Evolutionary conservation across 2,113 vertebrate species (phyloP).

Genomic region (Lepidothrix coronata): DNA sequence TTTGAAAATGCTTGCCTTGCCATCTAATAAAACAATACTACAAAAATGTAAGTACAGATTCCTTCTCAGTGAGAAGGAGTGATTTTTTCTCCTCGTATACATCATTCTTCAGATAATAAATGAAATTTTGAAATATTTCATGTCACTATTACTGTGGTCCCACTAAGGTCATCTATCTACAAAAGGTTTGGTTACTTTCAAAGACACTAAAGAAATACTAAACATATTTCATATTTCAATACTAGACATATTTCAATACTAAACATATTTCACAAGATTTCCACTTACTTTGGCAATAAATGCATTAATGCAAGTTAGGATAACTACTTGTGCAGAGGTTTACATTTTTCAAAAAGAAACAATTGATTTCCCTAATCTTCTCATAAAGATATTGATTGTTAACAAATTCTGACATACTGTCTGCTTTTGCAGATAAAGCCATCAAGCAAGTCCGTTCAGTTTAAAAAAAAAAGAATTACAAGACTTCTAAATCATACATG

Average conservation of each 20-base stretch:
- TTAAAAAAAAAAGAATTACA: slow-evolving; percentile 4
- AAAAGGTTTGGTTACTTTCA: background rate
- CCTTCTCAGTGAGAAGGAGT: background rate
- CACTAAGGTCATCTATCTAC: background rate
- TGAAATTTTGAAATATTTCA: background rate
- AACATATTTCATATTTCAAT: background rate
- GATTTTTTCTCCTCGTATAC: background rate
- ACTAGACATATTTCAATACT: background rate
- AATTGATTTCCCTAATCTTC: slow-evolving; percentile 49
- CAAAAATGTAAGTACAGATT: background rate
- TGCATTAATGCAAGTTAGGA: slow-evolving; percentile 26
- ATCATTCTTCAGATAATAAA: background rate
- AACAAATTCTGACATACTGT: background rate
- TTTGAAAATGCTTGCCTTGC: background rate
- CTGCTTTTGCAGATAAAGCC: slow-evolving; percentile 40
- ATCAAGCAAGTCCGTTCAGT: slow-evolving; percentile 10
- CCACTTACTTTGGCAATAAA: slow-evolving; percentile 32
- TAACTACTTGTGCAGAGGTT: background rate
- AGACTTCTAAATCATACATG: slow-evolving; percentile 6
- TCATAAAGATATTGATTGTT: slow-evolving; percentile 14
- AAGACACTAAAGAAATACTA: background rate
- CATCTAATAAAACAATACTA: background rate
- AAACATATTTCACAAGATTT: background rate
- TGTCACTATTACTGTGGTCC: background rate
- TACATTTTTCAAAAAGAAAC: slow-evolving; percentile 48